phyloP scores from a whole-genome alignment of 2,797 vertebrate species.

The Dermochelys coriacea region DNA sequence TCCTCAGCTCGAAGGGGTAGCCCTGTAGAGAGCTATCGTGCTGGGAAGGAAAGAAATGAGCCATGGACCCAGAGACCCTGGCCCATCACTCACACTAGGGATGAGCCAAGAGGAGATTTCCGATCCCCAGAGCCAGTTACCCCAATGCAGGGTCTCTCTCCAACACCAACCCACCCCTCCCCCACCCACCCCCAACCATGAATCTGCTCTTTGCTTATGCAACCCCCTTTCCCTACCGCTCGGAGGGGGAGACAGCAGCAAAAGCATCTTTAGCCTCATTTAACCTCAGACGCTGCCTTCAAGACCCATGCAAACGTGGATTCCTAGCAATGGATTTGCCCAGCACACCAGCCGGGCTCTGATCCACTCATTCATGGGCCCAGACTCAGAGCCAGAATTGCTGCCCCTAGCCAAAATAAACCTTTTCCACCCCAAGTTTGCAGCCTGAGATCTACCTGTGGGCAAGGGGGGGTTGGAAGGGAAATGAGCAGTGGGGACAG shows the following conservation, averaged over 20 bases:
- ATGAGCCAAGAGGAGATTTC: not conserved
- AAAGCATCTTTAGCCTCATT: not conserved
- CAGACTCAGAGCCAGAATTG: not conserved
- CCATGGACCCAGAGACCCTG: too few species aligned
- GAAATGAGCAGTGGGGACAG: not conserved
- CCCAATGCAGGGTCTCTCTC: not conserved
- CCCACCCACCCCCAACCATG: not conserved
- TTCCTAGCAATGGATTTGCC: too few species aligned
- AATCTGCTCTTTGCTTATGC: not conserved
- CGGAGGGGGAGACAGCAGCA: not conserved
- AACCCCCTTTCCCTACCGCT: too few species aligned
- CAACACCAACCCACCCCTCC: not conserved
- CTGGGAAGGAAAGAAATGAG: too few species aligned
- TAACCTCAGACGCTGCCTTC: not conserved
- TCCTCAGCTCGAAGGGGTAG: not conserved
- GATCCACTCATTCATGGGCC: not conserved
- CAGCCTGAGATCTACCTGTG: not conserved
- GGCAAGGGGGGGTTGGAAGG: not conserved
- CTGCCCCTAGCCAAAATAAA: not conserved
- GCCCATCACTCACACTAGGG: not conserved
- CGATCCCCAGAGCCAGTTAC: not conserved
- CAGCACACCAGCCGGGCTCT: too few species aligned
- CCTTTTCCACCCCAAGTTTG: not conserved
- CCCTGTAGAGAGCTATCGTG: not conserved
- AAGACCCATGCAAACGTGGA: too few species aligned